These are phyloP conservation scores for Drosophila phalerata DNA, from an alignment of 2,888 invertebrate species.

Conservation along the genomic window DNA sequence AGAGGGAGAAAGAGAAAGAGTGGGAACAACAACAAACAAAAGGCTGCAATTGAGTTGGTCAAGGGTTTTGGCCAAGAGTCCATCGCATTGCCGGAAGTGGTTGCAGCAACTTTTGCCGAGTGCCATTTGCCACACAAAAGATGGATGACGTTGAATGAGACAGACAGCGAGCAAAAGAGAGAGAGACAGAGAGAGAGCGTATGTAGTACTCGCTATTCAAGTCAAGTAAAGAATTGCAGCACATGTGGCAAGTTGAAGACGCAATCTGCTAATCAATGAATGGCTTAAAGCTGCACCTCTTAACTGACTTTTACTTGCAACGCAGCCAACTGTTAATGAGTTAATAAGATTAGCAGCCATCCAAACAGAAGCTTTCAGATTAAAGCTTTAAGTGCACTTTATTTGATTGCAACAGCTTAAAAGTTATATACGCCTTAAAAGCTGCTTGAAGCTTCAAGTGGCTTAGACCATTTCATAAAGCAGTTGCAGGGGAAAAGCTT, in stretches of 20 bases:
- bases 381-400: not conserved
- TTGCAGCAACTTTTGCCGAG: slow-evolving; percentile 67
- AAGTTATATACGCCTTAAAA: not conserved
- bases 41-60: slow-evolving; percentile 62
- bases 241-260: slow-evolving; percentile 36
- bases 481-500: not conserved
- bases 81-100: slow-evolving; percentile 68
- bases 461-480: not conserved
- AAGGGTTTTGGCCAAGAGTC: slow-evolving; percentile 61
- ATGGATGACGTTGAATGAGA: slow-evolving; percentile 42
- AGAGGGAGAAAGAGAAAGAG: not conserved
- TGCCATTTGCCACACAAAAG: slow-evolving; percentile 72
- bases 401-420: not conserved
- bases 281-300: slow-evolving; percentile 41
- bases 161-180: slow-evolving; percentile 16
- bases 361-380: too few relatives aligned
- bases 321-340: slow-evolving; percentile 29
- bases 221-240: slow-evolving; percentile 3
- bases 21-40: slow-evolving; percentile 43
- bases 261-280: slow-evolving; percentile 48
- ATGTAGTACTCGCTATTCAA: not conserved
- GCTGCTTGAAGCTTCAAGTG: not conserved
- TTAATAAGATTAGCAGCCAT: slow-evolving; percentile 19
- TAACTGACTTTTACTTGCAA: not conserved
- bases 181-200: too few relatives aligned